Conservation (phyloP, 2,113 vertebrate species). For the Sinocyclocheilus maitianheensis region DNA sequence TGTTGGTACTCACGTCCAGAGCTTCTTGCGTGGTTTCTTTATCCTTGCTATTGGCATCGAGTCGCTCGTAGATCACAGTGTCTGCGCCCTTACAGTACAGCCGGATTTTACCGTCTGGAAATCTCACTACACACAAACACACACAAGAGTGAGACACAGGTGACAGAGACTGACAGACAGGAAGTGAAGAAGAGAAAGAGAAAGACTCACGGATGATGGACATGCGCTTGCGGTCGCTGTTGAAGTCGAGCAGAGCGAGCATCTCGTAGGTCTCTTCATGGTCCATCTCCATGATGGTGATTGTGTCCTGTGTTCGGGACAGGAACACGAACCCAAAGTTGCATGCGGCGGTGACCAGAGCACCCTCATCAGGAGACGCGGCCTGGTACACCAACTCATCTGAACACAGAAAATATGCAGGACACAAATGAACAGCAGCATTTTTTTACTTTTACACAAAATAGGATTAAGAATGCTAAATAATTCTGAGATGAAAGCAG, state of each 20-base stretch:
- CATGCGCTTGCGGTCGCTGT: conserved; percentile 96
- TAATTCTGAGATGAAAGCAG: background rate
- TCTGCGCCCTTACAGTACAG: conserved; percentile 97
- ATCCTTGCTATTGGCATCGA: conserved; percentile 73
- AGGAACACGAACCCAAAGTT: conserved; percentile 94
- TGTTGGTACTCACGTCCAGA: conserved; percentile 78
- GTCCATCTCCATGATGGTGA: conserved; percentile 89
- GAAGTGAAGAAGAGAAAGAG: background rate
- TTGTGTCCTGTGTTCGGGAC: conserved; percentile 87
- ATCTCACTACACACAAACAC: conserved; percentile 74
- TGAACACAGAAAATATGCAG: conserved; percentile 36
- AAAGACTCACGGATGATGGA: conserved; percentile 86
- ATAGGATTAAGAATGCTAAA: background rate
- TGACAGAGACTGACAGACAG: background rate
- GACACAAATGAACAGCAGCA: background rate
- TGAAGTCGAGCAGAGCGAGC: conserved; percentile 92
- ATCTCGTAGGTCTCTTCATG: conserved; percentile 79
- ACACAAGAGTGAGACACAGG: conserved; percentile 2
- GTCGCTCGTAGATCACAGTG: conserved; percentile 88
- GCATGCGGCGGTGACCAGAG: conserved; percentile 88
- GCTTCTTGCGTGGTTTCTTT: conserved; percentile 81
- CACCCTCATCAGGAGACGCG: conserved; percentile 89
- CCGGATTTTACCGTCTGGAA: conserved; percentile 81
- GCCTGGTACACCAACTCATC: conserved; percentile 85
- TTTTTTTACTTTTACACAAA: background rate